phyloP scores from a whole-genome alignment of 2,888 invertebrate species.

The Emmelina monodactyla region DNA sequence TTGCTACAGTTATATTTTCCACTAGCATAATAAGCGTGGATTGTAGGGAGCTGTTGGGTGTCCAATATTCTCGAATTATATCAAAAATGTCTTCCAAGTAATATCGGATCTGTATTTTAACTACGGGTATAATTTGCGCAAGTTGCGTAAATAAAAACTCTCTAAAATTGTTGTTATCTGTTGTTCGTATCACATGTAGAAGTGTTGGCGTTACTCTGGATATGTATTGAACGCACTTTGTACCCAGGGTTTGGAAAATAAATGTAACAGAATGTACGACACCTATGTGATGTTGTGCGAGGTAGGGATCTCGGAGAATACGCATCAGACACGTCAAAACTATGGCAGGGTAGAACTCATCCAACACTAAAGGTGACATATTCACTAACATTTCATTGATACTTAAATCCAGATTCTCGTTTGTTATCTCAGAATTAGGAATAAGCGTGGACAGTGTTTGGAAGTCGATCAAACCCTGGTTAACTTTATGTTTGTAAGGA shows the following conservation, averaged over 20 bases:
- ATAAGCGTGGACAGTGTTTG: slow-evolving; percentile 83
- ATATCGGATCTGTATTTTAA: slow-evolving; percentile 94
- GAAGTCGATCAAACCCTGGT: slow-evolving; percentile 89
- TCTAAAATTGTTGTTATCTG: slow-evolving; percentile 79
- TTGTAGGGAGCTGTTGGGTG: slow-evolving; percentile 82
- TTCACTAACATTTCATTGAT: slow-evolving; percentile 94
- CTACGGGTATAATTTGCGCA: slow-evolving; percentile 91
- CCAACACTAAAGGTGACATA: slow-evolving; percentile 86
- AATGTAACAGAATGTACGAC: slow-evolving; percentile 96
- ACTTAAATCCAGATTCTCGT: slow-evolving; percentile 68
- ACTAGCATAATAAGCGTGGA: slow-evolving; percentile 88
- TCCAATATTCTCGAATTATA: slow-evolving; percentile 94
- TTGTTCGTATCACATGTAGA: slow-evolving; percentile 86
- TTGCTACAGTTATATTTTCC: slow-evolving; percentile 91
- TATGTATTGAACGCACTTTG: slow-evolving; percentile 92
- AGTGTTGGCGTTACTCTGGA: slow-evolving; percentile 90
- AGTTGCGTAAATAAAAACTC: slow-evolving; percentile 96
- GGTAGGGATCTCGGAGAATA: slow-evolving; percentile 89
- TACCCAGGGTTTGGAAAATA: slow-evolving; percentile 94
- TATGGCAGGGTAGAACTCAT: slow-evolving; percentile 98
- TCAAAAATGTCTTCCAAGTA: slow-evolving; percentile 95
- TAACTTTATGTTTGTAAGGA: slow-evolving; percentile 97
- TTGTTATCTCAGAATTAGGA: slow-evolving; percentile 73
- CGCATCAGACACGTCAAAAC: slow-evolving; percentile 95
- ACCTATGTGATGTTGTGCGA: slow-evolving; percentile 91